Evolutionary conservation across 2,113 vertebrate genomes (phyloP), one percentile per base, ranked within the genome.

Genomic region (Boleophthalmus pectinirostris): DNA sequence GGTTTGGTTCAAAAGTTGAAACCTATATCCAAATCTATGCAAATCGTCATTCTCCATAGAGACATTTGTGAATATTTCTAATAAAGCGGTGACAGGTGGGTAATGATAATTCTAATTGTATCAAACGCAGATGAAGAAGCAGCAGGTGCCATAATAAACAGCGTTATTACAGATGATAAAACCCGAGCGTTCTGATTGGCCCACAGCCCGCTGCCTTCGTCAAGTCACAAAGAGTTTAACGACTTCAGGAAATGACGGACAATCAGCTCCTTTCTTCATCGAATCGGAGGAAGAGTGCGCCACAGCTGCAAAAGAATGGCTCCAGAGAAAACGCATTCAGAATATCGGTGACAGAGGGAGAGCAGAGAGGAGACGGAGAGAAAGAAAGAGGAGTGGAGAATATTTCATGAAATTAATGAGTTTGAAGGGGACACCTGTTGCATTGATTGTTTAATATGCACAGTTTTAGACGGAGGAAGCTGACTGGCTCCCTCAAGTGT

Each of bases 171-270:
- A 25, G 56, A 25, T 58, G 56, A 58, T 58, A 58, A 58, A 58
- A 54, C 25, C 5, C 13, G 11, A 23, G 56, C 56, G 5, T 15
- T 25, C 56, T 58, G 23, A 58, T 58, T 58, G 56, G 56, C 56
- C 10, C 56, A 2, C 23, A 58, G 56, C 56, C 56, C 14, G 23
- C 23, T 4, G 56, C 23, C 56, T 58, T 58, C 13, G 23, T 15
- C 14, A 58, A 58, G 56, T 25, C 56, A 58, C 56, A 58, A 58
- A 58, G 56, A 58, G 56, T 58, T 58, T 15, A 58, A 58, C 56
- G 56, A 58, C 56, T 58, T 24, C 23, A 58, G 56, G 56, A 58
- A 58, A 58, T 23, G 56, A 5, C 4, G 56, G 24, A 58, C 56
- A 58, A 58, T 58, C 56, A 58, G 56, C 23, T 23, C 13, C 56